Conservation (phyloP, 92 coral and sea anemone species). For the Virgularia gustaviana region DNA sequence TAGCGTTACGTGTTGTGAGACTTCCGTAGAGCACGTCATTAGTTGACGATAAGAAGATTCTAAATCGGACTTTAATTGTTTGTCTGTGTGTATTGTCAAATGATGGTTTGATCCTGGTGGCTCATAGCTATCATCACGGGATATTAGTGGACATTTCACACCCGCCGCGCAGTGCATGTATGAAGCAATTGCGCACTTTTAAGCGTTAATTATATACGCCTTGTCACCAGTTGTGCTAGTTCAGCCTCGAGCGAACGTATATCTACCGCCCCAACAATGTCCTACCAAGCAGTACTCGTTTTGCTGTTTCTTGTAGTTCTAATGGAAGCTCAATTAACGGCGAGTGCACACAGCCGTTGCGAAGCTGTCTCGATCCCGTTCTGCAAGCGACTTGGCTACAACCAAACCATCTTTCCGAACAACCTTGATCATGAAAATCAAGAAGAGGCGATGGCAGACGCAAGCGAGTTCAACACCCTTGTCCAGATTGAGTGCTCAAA, state of each 20-base stretch:
- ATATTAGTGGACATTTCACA: background rate
- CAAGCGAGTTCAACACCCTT: constrained; percentile 80
- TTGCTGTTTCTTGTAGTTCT: background rate
- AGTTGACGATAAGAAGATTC: background rate
- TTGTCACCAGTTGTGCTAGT: background rate
- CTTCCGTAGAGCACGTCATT: background rate
- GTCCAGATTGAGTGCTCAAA: constrained; percentile 77
- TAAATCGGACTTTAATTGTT: background rate
- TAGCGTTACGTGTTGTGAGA: background rate
- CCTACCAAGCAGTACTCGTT: background rate
- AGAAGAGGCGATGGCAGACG: constrained; percentile 83
- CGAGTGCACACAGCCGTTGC: background rate
- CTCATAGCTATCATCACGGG: background rate
- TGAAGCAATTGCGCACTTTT: too few relatives aligned
- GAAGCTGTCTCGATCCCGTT: constrained; percentile 55
- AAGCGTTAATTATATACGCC: too few relatives aligned
- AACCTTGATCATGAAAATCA: constrained; percentile 83
- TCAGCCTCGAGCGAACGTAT: background rate
- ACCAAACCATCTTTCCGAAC: constrained; percentile 82
- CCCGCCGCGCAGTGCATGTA: too few relatives aligned
- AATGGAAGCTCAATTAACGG: background rate
- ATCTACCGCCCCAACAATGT: background rate
- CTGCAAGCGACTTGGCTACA: constrained; percentile 77
- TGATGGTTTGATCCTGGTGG: background rate
- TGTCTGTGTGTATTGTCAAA: background rate